Conservation (phyloP, 2,797 vertebrate species). For the Anguilla megastoma region DNA sequence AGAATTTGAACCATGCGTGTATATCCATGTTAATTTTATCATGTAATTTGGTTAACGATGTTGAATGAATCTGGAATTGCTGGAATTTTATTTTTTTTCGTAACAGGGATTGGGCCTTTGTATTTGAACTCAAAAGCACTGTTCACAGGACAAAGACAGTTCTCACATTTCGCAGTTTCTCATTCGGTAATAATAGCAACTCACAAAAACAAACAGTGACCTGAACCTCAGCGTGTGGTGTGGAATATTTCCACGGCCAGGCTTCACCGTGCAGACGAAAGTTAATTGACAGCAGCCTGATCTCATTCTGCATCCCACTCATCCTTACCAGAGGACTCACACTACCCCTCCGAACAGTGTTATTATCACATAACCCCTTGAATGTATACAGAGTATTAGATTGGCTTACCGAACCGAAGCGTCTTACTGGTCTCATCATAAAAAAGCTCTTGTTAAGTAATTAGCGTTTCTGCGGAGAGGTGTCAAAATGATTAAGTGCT, state of each 20-base stretch:
- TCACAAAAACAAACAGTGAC: no score
- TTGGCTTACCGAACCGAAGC: constrained; percentile 2
- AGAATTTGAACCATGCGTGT: background rate
- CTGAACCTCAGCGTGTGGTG: no score
- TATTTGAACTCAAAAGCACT: no score
- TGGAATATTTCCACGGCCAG: no score
- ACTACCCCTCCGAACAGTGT: background rate
- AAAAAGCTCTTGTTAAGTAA: background rate
- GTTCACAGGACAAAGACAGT: no score
- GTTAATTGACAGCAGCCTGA: background rate
- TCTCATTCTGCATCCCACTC: background rate
- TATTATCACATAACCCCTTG: background rate
- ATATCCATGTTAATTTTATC: background rate
- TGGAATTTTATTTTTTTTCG: background rate
- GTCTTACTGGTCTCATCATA: background rate
- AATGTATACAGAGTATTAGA: background rate
- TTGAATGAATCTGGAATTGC: background rate
- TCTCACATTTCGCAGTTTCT: no score
- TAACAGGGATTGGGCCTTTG: no score
- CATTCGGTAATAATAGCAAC: no score
- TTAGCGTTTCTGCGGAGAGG: background rate
- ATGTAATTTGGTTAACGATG: background rate
- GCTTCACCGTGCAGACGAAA: background rate
- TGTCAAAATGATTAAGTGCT: background rate
- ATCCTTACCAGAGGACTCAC: background rate